phyloP scores from a whole-genome alignment of 1,140 invertebrate genomes.

The Zaprionus gabonicus region DNA sequence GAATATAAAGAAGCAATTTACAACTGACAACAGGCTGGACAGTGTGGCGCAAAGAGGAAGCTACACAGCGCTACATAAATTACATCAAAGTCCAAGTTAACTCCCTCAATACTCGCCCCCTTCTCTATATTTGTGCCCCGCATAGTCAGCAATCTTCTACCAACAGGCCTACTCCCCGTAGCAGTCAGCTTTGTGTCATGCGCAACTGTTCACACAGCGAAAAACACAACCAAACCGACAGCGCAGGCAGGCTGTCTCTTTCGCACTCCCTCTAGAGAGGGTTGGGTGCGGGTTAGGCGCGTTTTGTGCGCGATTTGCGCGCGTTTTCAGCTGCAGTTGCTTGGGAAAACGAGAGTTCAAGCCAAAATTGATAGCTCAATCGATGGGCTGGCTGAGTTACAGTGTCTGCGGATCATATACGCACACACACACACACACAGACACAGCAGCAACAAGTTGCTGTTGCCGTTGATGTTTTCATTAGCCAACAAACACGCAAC shows the following conservation, averaged over 20 bases:
- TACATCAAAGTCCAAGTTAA: background rate
- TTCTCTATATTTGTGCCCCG: background rate
- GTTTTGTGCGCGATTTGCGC: conserved; percentile 26
- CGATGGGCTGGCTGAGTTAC: background rate
- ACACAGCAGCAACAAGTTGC: conserved; percentile 27
- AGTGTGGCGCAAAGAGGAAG: conserved; percentile 17
- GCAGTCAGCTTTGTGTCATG: conserved; percentile 37
- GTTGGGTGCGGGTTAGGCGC: background rate
- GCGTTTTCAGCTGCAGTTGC: conserved; percentile 29
- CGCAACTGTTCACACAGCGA: conserved; percentile 17
- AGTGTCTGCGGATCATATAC: conserved; percentile 12
- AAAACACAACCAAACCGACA: conserved; percentile 43
- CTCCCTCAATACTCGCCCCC: background rate
- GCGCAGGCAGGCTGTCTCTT: background rate
- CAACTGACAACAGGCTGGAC: conserved; percentile 29
- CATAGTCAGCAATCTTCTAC: background rate
- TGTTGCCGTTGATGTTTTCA: conserved; percentile 52
- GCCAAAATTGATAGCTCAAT: conserved; percentile 25
- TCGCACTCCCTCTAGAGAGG: background rate
- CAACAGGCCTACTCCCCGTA: background rate
- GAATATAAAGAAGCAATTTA: conserved; percentile 66
- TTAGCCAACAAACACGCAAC: conserved; percentile 55
- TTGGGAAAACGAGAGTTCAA: background rate
- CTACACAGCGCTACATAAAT: background rate
- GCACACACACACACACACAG: conserved; percentile 4